A percentile compares a stretch with the other conserved stretches of the same genome.
phyloP scores from a whole-genome alignment of 2,888 invertebrate genomes.

The Sceliomorpha sp. region DNA sequence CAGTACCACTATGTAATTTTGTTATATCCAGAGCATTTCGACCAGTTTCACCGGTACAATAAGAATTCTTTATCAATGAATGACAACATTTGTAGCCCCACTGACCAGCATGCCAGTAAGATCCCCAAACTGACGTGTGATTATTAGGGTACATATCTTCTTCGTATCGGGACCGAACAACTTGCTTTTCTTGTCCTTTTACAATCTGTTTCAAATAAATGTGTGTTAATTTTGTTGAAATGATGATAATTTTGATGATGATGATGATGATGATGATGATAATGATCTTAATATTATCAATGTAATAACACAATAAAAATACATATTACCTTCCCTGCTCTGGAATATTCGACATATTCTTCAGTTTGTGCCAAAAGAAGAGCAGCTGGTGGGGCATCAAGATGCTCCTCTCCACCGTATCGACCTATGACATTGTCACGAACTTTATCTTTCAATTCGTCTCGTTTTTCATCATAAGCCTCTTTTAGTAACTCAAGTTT shows the following conservation, averaged over 20 bases:
- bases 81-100: constrained; percentile 99
- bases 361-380: constrained; percentile 96
- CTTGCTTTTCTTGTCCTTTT: constrained; percentile 92
- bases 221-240: constrained; percentile 4
- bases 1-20: not conserved
- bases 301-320: no score
- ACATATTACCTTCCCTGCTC: constrained; percentile 91
- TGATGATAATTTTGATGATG: no score
- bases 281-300: no score
- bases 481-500: constrained; percentile 95
- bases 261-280: no score
- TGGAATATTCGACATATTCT: constrained; percentile 96
- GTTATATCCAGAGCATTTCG: constrained; percentile 62
- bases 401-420: constrained; percentile 97
- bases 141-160: constrained; percentile 96
- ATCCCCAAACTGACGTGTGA: constrained; percentile 97
- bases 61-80: constrained; percentile 93
- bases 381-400: constrained; percentile 93
- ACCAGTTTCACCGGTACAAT: constrained; percentile 91
- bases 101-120: constrained; percentile 93
- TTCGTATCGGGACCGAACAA: constrained; percentile 93
- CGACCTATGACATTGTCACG: constrained; percentile 92
- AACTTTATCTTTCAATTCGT: constrained; percentile 92
- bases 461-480: constrained; percentile 94
- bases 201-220: constrained; percentile 80